phyloP scores from a whole-genome alignment of 2,797 vertebrate species.

The Labroides dimidiatus region DNA sequence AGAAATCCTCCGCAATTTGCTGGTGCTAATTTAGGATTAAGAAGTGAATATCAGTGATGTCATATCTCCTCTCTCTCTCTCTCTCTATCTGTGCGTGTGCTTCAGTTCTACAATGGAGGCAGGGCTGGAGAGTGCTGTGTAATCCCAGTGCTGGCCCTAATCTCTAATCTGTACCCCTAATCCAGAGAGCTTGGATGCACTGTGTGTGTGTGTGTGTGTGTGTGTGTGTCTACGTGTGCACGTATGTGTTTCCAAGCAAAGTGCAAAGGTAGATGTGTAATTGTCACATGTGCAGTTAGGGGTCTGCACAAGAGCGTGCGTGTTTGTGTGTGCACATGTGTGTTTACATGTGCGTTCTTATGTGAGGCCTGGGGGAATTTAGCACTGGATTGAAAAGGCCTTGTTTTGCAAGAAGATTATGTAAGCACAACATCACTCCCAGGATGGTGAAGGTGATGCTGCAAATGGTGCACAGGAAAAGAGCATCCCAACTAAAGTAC shows the following conservation, averaged over 20 bases:
- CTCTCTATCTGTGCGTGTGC: conserved; percentile 8
- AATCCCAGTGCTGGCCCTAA: conserved; percentile 82
- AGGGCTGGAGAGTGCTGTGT: conserved; percentile 70
- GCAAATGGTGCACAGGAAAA: conserved; percentile 41
- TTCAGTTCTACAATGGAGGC: conserved; percentile 63
- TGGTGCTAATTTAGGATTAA: conserved; percentile 58
- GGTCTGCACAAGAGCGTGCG: conserved; percentile 34
- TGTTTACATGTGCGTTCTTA: conserved; percentile 44
- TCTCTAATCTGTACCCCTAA: conserved; percentile 86
- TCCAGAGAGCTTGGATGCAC: conserved; percentile 68
- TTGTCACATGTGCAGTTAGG: conserved; percentile 48
- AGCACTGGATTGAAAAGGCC: conserved; percentile 60
- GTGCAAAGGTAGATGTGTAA: conserved; percentile 54
- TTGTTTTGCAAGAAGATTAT: conserved; percentile 59
- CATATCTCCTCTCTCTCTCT: conserved; percentile 21
- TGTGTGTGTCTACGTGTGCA: conserved; percentile 35
- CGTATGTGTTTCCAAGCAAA: conserved; percentile 28
- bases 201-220: conserved; percentile 35
- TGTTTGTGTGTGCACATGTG: conserved; percentile 23
- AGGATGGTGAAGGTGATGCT: conserved; percentile 57
- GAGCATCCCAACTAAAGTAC: conserved; percentile 27
- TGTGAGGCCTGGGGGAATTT: conserved; percentile 43
- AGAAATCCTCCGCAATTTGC: conserved; percentile 42
- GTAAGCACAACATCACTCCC: conserved; percentile 58
- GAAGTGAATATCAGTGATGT: conserved; percentile 41